Evolutionary conservation across 2,888 invertebrate genomes (phyloP), one percentile per base, ranked within the genome.

Genomic region (Platycnemis pennipes): DNA sequence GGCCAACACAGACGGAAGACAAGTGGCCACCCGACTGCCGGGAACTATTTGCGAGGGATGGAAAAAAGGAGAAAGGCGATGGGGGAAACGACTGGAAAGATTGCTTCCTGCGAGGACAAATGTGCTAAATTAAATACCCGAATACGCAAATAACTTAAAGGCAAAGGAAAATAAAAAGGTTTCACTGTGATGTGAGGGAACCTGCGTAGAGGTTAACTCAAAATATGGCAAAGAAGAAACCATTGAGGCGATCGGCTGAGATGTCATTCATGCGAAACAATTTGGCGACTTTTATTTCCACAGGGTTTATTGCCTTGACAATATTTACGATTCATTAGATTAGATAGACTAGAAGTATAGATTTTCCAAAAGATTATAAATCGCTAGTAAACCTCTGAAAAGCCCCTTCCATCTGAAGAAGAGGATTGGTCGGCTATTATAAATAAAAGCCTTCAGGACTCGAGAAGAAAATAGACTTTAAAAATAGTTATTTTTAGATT

Each of bases 1-100:
- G 87, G 46, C 46, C 19, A 87, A 87, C 45, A 87, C 45, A 26
- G 45, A n/a, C 11, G n/a, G 44, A 87, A 46, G 87, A 16, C n/a
- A 87, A 87, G 45, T 87, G 87, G 87, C 44, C 87, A 22, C n/a
- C 37, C 31, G 77, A 77, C 16, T 77, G 77, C 77, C 11, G 37
- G 69, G 69, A 5, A 63, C 26, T 22, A 26, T 5, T 16, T 5
- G 63, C 19, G 19, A 22, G 11, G 7, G 69, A 4, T n/a, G n/a
- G 69, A 11, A 63, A 22, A 49, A 22, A 22, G 16, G 19, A 13
- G 4, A 13, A 63, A 22, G 63, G 26, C 16, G 63, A 16, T 3
- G 37, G 31, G 31, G 1, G 31, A 37, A 37, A 77, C 7, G 69
- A 26, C 16, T 31, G 69, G 69, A 8, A 37, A 16, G 31, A 31